These are phyloP conservation scores for Torymus tubicola DNA, from an alignment of 2,888 invertebrate species.

Conservation along the genomic window DNA sequence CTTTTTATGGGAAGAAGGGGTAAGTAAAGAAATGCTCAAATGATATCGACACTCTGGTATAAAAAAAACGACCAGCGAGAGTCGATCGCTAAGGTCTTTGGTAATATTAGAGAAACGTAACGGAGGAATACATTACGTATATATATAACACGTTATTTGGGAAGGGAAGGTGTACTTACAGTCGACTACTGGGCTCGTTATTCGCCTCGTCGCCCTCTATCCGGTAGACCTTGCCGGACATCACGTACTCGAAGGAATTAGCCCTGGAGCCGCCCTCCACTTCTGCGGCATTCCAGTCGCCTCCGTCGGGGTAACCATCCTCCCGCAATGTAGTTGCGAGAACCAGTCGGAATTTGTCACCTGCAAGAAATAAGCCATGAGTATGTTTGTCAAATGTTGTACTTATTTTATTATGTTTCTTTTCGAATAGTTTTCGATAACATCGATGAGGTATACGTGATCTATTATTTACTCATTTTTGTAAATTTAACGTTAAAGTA, in stretches of 20 bases:
- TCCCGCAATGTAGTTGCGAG: conserved; percentile 96
- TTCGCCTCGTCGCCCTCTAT: conserved; percentile 98
- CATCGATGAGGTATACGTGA: too few species aligned
- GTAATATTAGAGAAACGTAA: conserved; percentile 9
- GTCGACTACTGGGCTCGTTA: conserved; percentile 88
- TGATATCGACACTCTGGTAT: too few species aligned
- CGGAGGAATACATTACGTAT: background rate
- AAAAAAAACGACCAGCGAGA: too few species aligned
- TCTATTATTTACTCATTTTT: too few species aligned
- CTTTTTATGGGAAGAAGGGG: too few species aligned
- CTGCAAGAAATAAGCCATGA: conserved; percentile 58
- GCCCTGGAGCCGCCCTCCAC: conserved; percentile 91
- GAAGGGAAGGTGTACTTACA: conserved; percentile 77
- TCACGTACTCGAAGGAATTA: conserved; percentile 99
- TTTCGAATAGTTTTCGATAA: too few species aligned
- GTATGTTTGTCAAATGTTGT: too few species aligned
- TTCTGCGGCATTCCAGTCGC: conserved; percentile 94
- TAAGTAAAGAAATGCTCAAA: too few species aligned
- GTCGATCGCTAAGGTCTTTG: too few species aligned
- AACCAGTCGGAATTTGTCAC: conserved; percentile 86
- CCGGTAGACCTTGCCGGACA: conserved; percentile 98
- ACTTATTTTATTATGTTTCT: too few species aligned
- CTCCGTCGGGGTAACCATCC: conserved; percentile 94
- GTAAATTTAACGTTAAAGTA: background rate
- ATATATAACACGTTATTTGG: background rate